Conservation (phyloP, 1,140 invertebrate genomes). For the Agraylea sexmaculata region DNA sequence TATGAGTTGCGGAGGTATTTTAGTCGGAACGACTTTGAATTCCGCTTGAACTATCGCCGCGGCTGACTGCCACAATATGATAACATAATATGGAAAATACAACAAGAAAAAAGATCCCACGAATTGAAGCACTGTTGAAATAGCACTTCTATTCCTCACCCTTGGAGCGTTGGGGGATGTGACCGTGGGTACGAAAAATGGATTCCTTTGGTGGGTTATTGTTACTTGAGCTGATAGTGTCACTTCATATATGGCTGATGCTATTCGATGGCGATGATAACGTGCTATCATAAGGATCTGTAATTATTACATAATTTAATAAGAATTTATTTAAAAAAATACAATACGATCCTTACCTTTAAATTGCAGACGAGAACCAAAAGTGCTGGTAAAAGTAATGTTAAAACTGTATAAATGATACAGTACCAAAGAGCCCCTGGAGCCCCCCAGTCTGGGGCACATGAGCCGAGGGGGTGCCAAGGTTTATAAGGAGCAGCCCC, state of each 20-base stretch:
- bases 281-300: conserved; percentile 65
- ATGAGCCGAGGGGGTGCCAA: conserved; percentile 45
- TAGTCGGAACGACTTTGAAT: conserved; percentile 14
- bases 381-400: conserved; percentile 52
- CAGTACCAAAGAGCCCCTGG: conserved; percentile 47
- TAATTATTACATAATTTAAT: conserved; percentile 17
- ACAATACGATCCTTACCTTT: conserved; percentile 33
- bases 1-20: conserved; percentile 38
- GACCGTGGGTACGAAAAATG: conserved; percentile 52
- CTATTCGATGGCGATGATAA: conserved; percentile 70
- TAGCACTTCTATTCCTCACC: conserved; percentile 50
- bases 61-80: conserved; percentile 56
- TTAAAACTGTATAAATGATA: conserved; percentile 49
- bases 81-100: conserved; percentile 60
- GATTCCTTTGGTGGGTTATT: conserved; percentile 68
- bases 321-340: background rate
- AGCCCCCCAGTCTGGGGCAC: conserved; percentile 52
- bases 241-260: conserved; percentile 73
- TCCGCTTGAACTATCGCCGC: conserved; percentile 24
- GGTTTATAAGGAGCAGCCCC: conserved; percentile 39
- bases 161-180: conserved; percentile 42
- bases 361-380: conserved; percentile 62
- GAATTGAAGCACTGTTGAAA: conserved; percentile 57
- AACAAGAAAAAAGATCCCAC: conserved; percentile 58
- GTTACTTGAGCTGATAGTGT: conserved; percentile 72